Percentiles rank a stretch among this genome's conserved stretches.
phyloP scores from a whole-genome alignment of 2,113 vertebrate genomes.

The Panthera uncia region DNA sequence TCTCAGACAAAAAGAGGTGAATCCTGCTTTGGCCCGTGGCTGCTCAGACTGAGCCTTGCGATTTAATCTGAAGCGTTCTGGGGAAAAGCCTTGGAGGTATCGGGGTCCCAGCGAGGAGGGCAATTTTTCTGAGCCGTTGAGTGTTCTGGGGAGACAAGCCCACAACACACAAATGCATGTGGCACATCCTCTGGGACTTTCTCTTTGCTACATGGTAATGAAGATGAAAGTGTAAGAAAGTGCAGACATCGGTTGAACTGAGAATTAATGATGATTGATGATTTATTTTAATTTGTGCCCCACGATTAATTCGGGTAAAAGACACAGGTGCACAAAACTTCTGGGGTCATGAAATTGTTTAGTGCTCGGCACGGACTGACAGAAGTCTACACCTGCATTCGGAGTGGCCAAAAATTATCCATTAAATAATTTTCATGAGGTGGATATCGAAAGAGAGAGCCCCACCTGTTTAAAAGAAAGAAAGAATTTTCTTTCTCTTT shows the following conservation, averaged over 20 bases:
- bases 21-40: constrained; percentile 29
- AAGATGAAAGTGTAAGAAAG: constrained; percentile 80
- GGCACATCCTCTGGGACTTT: constrained; percentile 67
- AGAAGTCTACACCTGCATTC: not conserved
- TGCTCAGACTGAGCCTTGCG: constrained; percentile 72
- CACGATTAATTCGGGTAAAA: constrained; percentile 70
- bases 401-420: not conserved
- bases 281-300: constrained; percentile 77
- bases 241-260: constrained; percentile 74
- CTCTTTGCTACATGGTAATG: constrained; percentile 74
- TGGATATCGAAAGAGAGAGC: not conserved
- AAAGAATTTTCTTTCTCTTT: not conserved
- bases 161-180: constrained; percentile 71
- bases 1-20: constrained; percentile 47
- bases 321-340: constrained; percentile 64
- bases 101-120: constrained; percentile 57
- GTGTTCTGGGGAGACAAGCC: constrained; percentile 60
- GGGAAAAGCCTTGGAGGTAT: constrained; percentile 66
- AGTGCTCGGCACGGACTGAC: not conserved
- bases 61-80: constrained; percentile 69
- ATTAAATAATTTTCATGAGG: not conserved
- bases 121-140: constrained; percentile 60
- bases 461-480: constrained; percentile 45
- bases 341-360: constrained; percentile 19
- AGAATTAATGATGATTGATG: constrained; percentile 84